These are phyloP conservation scores for Craniophora ligustri DNA, from an alignment of 2,888 invertebrate species.

Conservation along the genomic window DNA sequence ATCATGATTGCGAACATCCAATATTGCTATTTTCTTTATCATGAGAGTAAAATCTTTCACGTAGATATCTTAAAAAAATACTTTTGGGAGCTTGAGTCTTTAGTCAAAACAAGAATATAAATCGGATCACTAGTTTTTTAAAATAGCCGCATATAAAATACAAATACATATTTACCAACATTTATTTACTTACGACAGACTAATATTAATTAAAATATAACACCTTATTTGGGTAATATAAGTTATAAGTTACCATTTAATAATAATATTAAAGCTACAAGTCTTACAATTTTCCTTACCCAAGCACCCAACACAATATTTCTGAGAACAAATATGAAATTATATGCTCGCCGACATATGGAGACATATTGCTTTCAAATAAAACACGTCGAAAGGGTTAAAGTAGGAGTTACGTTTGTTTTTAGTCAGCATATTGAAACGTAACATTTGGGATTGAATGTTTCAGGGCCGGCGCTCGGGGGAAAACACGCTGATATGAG, in stretches of 20 bases:
- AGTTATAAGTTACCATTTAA: neutral
- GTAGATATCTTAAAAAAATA: too few relatives aligned
- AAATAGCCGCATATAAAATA: too few relatives aligned
- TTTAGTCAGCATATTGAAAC: constrained; percentile 83
- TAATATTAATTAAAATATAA: too few relatives aligned
- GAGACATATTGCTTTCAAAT: constrained; percentile 68
- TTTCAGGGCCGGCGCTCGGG: constrained; percentile 67
- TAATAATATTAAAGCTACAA: constrained; percentile 17
- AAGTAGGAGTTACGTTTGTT: constrained; percentile 74
- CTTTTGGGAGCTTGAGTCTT: too few relatives aligned
- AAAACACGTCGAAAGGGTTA: constrained; percentile 67
- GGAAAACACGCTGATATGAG: constrained; percentile 65
- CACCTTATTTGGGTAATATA: too few relatives aligned
- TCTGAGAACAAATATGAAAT: constrained; percentile 44
- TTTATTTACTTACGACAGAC: too few relatives aligned
- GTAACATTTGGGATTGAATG: constrained; percentile 79
- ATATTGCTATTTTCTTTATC: too few relatives aligned
- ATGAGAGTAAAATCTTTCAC: too few relatives aligned
- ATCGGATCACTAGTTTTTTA: too few relatives aligned
- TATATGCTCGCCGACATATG: constrained; percentile 40
- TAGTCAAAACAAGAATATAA: too few relatives aligned
- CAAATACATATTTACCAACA: too few relatives aligned
- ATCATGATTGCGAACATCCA: too few relatives aligned
- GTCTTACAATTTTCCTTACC: constrained; percentile 13
- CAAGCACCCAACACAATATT: constrained; percentile 27